Evolutionary conservation across 2,888 invertebrate species (phyloP).

Genomic region (Alloplasta piceator): DNA sequence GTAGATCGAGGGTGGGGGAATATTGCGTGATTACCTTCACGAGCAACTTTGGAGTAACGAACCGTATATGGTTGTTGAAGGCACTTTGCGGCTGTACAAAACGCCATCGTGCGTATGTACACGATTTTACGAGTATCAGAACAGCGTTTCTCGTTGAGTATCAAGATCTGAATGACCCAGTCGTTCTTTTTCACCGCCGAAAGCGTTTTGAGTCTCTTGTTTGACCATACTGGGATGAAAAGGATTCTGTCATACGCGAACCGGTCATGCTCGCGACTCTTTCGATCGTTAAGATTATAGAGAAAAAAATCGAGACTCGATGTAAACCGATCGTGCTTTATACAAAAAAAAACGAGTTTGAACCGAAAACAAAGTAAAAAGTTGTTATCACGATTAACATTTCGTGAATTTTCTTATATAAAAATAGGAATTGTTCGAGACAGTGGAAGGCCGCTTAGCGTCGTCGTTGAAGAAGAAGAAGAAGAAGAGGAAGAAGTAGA

Average conservation of each 20-base stretch:
- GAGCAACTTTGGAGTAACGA: slow-evolving; percentile 74
- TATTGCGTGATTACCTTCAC: slow-evolving; percentile 70
- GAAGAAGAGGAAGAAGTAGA: neutral
- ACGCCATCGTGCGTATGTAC: neutral
- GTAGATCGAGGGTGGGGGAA: slow-evolving; percentile 13
- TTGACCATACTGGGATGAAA: slow-evolving; percentile 66
- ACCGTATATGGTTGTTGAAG: slow-evolving; percentile 74
- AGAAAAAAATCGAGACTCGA: slow-evolving; percentile 19
- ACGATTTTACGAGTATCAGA: no score
- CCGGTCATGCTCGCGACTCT: slow-evolving; percentile 52
- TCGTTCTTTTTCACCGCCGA: slow-evolving; percentile 52
- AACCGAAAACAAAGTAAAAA: slow-evolving; percentile 42
- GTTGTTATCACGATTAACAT: slow-evolving; percentile 53
- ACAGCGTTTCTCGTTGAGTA: slow-evolving; percentile 40
- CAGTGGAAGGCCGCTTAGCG: slow-evolving; percentile 1
- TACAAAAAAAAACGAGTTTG: slow-evolving; percentile 17
- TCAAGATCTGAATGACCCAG: slow-evolving; percentile 57
- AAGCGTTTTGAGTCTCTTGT: slow-evolving; percentile 52
- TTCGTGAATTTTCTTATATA: slow-evolving; percentile 16
- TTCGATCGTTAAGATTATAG: slow-evolving; percentile 28
- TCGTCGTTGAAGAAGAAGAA: neutral
- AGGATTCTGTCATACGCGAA: slow-evolving; percentile 50
- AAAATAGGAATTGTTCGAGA: slow-evolving; percentile 41
- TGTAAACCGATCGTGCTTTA: slow-evolving; percentile 16
- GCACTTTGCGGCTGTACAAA: slow-evolving; percentile 28